Evolutionary conservation across 2,888 invertebrate genomes (phyloP).

Genomic region (Drosophila eohydei): DNA sequence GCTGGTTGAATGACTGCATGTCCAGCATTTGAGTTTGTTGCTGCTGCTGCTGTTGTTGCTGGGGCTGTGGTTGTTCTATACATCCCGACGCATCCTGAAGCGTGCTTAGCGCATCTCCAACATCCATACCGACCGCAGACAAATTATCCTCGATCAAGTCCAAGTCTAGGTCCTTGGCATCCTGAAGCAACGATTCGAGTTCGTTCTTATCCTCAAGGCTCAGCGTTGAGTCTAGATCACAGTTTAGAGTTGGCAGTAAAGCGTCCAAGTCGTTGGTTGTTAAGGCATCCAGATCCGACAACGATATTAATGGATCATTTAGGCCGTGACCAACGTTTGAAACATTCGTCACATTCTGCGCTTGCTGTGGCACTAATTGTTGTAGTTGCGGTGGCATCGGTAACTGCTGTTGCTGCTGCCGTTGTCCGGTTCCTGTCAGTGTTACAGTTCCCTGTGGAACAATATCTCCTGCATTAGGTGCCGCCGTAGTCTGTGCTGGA

Average conservation of each 20-base stretch:
- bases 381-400: conserved; percentile 24
- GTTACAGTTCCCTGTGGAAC: conserved; percentile 32
- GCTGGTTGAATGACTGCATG: conserved; percentile 52
- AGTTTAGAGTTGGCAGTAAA: conserved; percentile 87
- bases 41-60: conserved; percentile 50
- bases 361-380: conserved; percentile 28
- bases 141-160: conserved; percentile 85
- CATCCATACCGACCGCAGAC: conserved; percentile 83
- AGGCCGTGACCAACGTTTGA: conserved; percentile 47
- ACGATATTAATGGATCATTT: conserved; percentile 76
- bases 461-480: conserved; percentile 35
- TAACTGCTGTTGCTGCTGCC: conserved; percentile 22
- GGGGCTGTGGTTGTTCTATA: conserved; percentile 47
- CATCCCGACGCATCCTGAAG: conserved; percentile 57
- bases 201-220: conserved; percentile 84
- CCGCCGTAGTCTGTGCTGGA: conserved; percentile 75
- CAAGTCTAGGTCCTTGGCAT: conserved; percentile 84
- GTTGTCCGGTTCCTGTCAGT: conserved; percentile 47
- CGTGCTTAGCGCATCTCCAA: conserved; percentile 72
- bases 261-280: conserved; percentile 88
- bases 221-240: conserved; percentile 86
- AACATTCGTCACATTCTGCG: conserved; percentile 31
- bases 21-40: conserved; percentile 62
- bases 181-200: conserved; percentile 83
- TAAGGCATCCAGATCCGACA: conserved; percentile 83